Conservation (phyloP, 1,140 invertebrate species). For the Psix sp. region DNA sequence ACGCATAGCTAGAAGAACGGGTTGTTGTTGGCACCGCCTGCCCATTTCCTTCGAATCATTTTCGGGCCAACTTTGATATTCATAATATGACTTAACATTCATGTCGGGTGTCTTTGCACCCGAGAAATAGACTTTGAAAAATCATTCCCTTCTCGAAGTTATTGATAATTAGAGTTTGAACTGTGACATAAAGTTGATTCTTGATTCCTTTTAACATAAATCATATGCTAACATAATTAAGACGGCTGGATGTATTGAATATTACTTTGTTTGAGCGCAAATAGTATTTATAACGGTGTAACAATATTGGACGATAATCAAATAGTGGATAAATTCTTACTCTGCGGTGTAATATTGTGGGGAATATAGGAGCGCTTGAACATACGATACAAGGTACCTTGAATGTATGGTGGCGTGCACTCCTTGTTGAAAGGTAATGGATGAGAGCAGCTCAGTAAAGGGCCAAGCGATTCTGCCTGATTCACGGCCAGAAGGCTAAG, state of each 20-base stretch:
- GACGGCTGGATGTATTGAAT: too few relatives aligned
- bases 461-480: constrained; percentile 51
- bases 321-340: constrained; percentile 37
- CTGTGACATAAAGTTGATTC: constrained; percentile 11
- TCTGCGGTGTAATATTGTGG: constrained; percentile 32
- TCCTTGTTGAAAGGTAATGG: constrained; percentile 55
- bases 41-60: constrained; percentile 16
- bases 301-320: constrained; percentile 31
- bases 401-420: constrained; percentile 41
- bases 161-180: constrained; percentile 4
- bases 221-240: too few relatives aligned
- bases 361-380: constrained; percentile 50
- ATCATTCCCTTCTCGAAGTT: neutral
- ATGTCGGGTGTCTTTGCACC: neutral
- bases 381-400: constrained; percentile 41
- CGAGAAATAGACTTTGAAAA: constrained; percentile 9
- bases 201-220: too few relatives aligned
- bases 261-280: too few relatives aligned
- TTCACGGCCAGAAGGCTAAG: constrained; percentile 50
- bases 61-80: constrained; percentile 18
- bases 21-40: constrained; percentile 16
- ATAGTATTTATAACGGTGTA: too few relatives aligned
- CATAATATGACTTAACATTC: constrained; percentile 23
- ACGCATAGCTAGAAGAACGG: constrained; percentile 4
- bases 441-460: constrained; percentile 49